Percentiles rank a stretch among this genome's conserved stretches.
Evolutionary conservation across 2,888 invertebrate species (phyloP).

Genomic region (Agonopterix alstromeriana): DNA sequence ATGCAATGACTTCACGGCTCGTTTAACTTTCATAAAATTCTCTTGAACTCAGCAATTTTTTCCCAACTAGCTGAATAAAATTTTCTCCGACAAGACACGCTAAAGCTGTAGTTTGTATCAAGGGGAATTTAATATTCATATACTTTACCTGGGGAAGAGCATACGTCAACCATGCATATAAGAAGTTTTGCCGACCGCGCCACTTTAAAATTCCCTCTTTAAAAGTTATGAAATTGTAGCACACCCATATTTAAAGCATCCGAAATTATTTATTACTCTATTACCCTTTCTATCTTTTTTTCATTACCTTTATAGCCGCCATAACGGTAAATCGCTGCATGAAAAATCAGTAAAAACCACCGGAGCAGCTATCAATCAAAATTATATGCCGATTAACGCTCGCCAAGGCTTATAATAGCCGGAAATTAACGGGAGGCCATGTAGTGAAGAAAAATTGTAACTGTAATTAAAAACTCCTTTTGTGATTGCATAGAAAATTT

Average conservation of each 20-base stretch:
- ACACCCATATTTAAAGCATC: slow-evolving; percentile 13
- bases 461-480: slow-evolving; percentile 35
- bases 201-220: too few species aligned
- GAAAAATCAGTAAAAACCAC: slow-evolving; percentile 52
- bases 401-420: slow-evolving; percentile 37
- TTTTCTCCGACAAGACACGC: slow-evolving; percentile 21
- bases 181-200: too few species aligned
- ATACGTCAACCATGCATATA: too few species aligned
- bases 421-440: slow-evolving; percentile 46
- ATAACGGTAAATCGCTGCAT: slow-evolving; percentile 41
- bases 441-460: slow-evolving; percentile 34
- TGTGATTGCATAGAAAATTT: slow-evolving; percentile 24
- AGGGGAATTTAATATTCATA: neutral
- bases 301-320: slow-evolving; percentile 44
- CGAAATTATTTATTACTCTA: slow-evolving; percentile 29
- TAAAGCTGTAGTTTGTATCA: too few species aligned
- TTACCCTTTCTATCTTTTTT: slow-evolving; percentile 33
- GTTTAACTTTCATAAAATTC: slow-evolving; percentile 75
- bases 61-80: slow-evolving; percentile 43
- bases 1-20: slow-evolving; percentile 72
- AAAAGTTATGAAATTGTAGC: neutral
- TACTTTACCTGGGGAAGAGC: neutral
- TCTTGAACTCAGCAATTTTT: slow-evolving; percentile 67
- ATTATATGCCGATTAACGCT: slow-evolving; percentile 55
- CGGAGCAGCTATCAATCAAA: slow-evolving; percentile 54